A percentile compares a stretch with the other conserved stretches of the same genome.
phyloP scores from a whole-genome alignment of 2,113 vertebrate species.

The Alouatta palliata region DNA sequence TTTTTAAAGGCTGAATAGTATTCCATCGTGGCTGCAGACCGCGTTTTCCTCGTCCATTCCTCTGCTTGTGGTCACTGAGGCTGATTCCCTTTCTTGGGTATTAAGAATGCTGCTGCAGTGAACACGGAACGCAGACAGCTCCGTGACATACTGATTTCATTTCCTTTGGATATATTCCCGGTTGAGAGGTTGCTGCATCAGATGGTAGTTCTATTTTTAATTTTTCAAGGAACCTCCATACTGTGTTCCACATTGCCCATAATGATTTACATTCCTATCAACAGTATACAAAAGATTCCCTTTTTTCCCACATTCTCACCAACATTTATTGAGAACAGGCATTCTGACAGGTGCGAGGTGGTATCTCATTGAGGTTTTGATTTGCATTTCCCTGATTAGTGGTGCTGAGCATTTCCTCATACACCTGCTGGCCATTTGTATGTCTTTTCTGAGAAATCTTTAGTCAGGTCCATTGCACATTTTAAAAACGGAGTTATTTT shows the following conservation, averaged over 20 bases:
- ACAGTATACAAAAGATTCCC: background rate
- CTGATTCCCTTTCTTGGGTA: background rate
- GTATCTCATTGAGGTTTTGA: background rate
- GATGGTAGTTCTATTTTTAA: background rate
- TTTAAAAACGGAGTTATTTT: background rate
- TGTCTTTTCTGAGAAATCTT: background rate
- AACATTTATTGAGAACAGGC: background rate
- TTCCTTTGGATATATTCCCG: background rate
- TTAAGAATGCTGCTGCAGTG: background rate
- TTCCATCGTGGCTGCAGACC: background rate
- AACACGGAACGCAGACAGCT: background rate
- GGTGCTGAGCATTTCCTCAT: background rate
- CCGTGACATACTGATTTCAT: background rate
- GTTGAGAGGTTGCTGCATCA: background rate
- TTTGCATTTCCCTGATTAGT: background rate
- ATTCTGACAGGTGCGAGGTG: background rate
- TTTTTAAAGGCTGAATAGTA: background rate
- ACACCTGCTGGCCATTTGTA: background rate
- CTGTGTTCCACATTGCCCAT: background rate
- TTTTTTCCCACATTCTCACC: background rate
- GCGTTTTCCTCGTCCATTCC: background rate
- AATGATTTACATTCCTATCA: background rate
- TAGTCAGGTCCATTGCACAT: background rate
- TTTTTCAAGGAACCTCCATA: background rate
- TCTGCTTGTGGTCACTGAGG: background rate